Evolutionary conservation across 2,113 vertebrate genomes (phyloP).

Genomic region (Saccopteryx leptura): DNA sequence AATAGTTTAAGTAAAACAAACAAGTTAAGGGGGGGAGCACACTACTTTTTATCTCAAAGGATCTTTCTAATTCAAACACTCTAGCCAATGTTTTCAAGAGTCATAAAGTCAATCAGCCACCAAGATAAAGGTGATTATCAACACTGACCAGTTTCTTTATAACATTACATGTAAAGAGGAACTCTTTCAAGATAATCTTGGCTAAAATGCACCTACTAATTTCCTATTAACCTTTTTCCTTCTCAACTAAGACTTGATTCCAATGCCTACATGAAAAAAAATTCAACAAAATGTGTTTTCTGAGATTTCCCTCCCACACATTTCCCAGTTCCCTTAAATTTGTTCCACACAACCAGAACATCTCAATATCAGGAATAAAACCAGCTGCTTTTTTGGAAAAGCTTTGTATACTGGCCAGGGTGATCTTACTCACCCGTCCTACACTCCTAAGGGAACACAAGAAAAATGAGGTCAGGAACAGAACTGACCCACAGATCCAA

Average conservation of each 20-base stretch:
- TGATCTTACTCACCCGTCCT: conserved; percentile 19
- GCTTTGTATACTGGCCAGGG: conserved; percentile 14
- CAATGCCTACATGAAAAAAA: conserved; percentile 59
- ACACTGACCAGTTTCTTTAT: background rate
- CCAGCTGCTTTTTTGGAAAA: conserved; percentile 53
- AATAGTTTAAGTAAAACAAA: conserved; percentile 18
- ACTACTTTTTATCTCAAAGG: conserved; percentile 3
- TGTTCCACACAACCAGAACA: conserved; percentile 50
- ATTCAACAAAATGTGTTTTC: conserved; percentile 23
- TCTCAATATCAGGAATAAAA: conserved; percentile 52
- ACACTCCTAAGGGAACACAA: conserved; percentile 59
- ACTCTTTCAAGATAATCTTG: conserved; percentile 54
- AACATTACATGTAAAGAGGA: background rate
- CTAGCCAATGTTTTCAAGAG: conserved; percentile 25
- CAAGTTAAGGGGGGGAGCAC: background rate
- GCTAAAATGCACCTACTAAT: conserved; percentile 41
- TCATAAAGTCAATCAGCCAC: background rate
- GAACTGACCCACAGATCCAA: conserved; percentile 30
- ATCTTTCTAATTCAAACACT: conserved; percentile 32
- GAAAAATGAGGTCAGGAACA: conserved; percentile 46
- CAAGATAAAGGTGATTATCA: background rate
- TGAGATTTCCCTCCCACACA: conserved; percentile 53
- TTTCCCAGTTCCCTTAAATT: conserved; percentile 65
- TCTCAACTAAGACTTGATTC: background rate
- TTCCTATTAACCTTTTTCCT: background rate